Base-by-base conservation (phyloP, 2,797 vertebrate species). In the Chaenodraco wilsoni region DNA sequence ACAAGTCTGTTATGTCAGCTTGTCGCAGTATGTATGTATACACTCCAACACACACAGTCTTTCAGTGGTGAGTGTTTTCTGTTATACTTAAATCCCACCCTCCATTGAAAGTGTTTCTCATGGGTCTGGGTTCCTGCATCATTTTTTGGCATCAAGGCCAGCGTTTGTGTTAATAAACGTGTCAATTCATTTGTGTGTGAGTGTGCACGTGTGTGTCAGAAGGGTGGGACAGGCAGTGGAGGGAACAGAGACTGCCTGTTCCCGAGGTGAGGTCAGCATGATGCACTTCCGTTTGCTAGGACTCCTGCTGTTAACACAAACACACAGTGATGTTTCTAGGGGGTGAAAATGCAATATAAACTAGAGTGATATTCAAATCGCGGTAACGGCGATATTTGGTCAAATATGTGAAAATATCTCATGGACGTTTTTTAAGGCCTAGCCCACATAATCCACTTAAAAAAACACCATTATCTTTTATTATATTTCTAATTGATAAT, bases 211-310 rank as follows among this genome's bases (percentile, higher is more conserved):
- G 44, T 78, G 82, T 81, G 77, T 89, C 84, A 46, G 31, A 74
- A 89, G 94, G 93, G 93, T 91, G 94, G 92, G 90, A 89, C 93
- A 89, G 84, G 87, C 89, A 90, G 71, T 54, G 67, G 60, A 81
- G 81, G 90, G 92, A 94, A 94, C 93, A 94, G 91, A 93, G 91
- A 92, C 89, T 80, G 88, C 87, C 88, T 95, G 94, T 95, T 95
- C 89, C 93, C 68, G 82, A 72, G 79, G 90, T 95, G 93, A 95
- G 91, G 91, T 94, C 94, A 95, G 87, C 82, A 74, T 92, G 86
- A 89, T 75, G 85, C 85, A 87, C 87, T 92, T 94, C 93, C 91
- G 88, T 89, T 86, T 78, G 48, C 73, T 50, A n/a, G 67, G 73
- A 74, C 81, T 83, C 74, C 69, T 65, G 72, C 78, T 81, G 66